Conservation (phyloP, 2,797 vertebrate genomes). For the Scyliorhinus canicula region DNA sequence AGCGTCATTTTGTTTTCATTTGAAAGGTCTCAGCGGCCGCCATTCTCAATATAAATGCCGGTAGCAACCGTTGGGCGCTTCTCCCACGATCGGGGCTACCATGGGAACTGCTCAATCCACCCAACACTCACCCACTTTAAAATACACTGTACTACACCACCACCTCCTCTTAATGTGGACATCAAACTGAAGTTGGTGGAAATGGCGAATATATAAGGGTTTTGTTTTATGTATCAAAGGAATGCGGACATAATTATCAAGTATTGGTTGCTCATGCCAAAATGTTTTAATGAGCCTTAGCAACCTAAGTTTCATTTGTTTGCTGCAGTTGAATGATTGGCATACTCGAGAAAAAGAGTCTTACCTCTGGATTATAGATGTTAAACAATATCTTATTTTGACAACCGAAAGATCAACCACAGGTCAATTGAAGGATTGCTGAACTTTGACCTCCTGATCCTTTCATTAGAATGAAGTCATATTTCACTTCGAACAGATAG, state of each 20-base stretch:
- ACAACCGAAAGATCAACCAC: not conserved
- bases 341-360: not conserved
- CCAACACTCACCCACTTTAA: too few relatives aligned
- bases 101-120: too few relatives aligned
- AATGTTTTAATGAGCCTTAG: not conserved
- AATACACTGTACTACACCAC: too few relatives aligned
- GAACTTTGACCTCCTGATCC: not conserved
- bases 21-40: too few relatives aligned
- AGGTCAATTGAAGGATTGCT: not conserved
- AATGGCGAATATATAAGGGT: not conserved
- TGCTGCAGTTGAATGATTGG: not conserved
- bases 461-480: not conserved
- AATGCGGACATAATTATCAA: not conserved
- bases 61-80: too few relatives aligned
- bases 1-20: too few relatives aligned
- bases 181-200: not conserved
- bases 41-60: too few relatives aligned
- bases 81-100: too few relatives aligned
- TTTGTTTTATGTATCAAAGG: not conserved
- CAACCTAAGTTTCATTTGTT: not conserved
- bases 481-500: not conserved
- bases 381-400: not conserved
- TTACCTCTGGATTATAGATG: not conserved
- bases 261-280: not conserved
- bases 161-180: too few relatives aligned